Conservation (phyloP, 2,888 invertebrate genomes). For the Hypomecis punctinalis region DNA sequence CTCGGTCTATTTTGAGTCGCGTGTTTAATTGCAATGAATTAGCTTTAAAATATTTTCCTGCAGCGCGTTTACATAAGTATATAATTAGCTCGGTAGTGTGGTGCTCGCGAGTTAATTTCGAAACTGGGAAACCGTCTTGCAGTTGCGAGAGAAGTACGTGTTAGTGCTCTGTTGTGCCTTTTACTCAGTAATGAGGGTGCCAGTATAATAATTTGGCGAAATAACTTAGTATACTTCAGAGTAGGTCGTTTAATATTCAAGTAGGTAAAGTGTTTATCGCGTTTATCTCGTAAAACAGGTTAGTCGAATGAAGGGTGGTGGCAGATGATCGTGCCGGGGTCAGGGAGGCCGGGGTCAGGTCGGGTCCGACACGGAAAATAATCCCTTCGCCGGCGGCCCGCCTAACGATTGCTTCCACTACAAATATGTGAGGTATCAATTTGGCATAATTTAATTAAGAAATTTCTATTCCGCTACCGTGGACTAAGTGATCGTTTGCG, state of each 20-base stretch:
- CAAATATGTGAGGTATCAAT: constrained; percentile 50
- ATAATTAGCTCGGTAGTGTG: constrained; percentile 36
- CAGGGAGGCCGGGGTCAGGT: constrained; percentile 74
- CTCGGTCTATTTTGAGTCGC: constrained; percentile 14
- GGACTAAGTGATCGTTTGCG: constrained; percentile 4
- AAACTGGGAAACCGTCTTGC: constrained; percentile 56
- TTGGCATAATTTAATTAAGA: constrained; percentile 61
- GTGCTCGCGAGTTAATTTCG: constrained; percentile 52
- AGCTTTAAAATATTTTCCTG: constrained; percentile 22
- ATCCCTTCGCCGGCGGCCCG: constrained; percentile 61
- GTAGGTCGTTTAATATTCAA: constrained; percentile 63
- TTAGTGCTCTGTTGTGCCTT: constrained; percentile 51
- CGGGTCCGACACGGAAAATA: constrained; percentile 70
- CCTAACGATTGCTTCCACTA: constrained; percentile 56
- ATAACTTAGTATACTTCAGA: constrained; percentile 57
- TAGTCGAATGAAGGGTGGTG: constrained; percentile 72
- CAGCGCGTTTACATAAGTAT: constrained; percentile 35
- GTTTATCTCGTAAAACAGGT: constrained; percentile 75
- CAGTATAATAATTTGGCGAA: constrained; percentile 59
- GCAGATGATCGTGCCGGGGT: constrained; percentile 72
- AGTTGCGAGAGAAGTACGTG: constrained; percentile 51
- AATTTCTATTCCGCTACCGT: constrained; percentile 36
- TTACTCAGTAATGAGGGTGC: constrained; percentile 54
- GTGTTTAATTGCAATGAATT: constrained; percentile 12
- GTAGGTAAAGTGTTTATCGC: constrained; percentile 68